Evolutionary conservation across 2,113 vertebrate genomes (phyloP), one percentile per base, ranked within the genome.

Genomic region (Silurus meridionalis): DNA sequence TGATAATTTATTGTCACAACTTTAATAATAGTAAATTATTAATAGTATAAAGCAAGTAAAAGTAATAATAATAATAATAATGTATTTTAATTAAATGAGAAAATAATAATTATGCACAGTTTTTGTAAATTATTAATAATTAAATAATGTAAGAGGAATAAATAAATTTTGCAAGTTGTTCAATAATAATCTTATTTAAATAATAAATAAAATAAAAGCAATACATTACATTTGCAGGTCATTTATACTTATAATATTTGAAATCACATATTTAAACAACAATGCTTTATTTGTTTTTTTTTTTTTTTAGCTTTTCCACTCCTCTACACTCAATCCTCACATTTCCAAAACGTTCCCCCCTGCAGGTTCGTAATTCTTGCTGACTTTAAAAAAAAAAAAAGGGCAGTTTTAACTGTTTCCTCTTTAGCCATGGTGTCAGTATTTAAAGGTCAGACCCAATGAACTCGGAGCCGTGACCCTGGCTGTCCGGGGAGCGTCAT

Each of bases 401-500:
- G 81, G 66, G 83, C 66, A 85, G 85, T 88, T 90, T 90, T 88
- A 85, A 90, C 86, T 58, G 89, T 88, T 90, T 90, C 87, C 89
- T 89, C 83, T 71, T 88, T 75, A 90, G 64, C 87, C 69, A 87
- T 63, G 84, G 86, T 90, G 87, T 90, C 89, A 86, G 83, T 87
- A 74, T 87, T 88, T 87, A 90, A 90, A 90, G 89, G 89, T 90
- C 89, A 90, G 84, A 79, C 66, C 84, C 83, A 71, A 88, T 89
- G 83, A 89, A 87, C 87, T 89, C 74, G 15, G 71, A 85, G 80
- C 79, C 81, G 74, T 85, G 87, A 89, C 87, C 82, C 83, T 83
- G 88, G 71, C 87, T 89, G 80, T 89, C 88, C 88, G 85, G 91
- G 87, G 91, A 91, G 72, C 66, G 88, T 90, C 89, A 90, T 90